Base-by-base conservation (phyloP, 2,797 vertebrate genomes). In the Hydrophis major region DNA sequence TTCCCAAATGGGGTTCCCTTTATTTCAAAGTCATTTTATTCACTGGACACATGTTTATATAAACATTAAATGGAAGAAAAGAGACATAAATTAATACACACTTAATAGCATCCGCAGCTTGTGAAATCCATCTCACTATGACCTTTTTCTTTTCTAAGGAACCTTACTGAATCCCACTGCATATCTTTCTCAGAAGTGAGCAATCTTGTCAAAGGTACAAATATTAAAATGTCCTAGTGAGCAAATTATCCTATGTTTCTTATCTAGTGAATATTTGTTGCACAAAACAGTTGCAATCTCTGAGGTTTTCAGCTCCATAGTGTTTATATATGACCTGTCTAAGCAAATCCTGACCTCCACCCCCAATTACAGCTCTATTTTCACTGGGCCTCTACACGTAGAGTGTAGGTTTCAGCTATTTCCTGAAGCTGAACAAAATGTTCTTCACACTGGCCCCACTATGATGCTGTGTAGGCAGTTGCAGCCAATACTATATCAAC, bases 181-280 rank as follows among this genome's bases (percentile, higher is more conserved):
- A 94, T 96, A 94, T 93, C 47, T 53, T 94, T 90, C 93, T 90
- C 90, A 94, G 25, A 93, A 94, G 94, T 94, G 94, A 95, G 0
- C 32, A 90, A 10, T n/a, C 12, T 27, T 78, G 27, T 59, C 88
- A 90, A 95, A 94, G 69, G 28, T 20, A 11, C 8, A 94, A 69
- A 83, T 69, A 89, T 95, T 93, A 94, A 94, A 95, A 86, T 8
- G 92, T 93, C 86, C 69, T 47, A 87, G 92, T 56, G 1, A 94
- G 59, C 4, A 96, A 96, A 96, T 94, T 91, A 95, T 66, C 86
- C 93, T 63, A 61, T 94, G 78, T 63, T 95, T 95, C 86, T 94
- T 63, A 60, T 59, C 63, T 91, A 92, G 53, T 4, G 94, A 92
- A 94, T 91, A 53, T 89, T 86, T 87, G 66, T 93, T 94, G 86